A percentile compares a stretch with the other conserved stretches of the same genome.
Evolutionary conservation across 2,113 vertebrate species (phyloP).

Genomic region (Canis aureus): DNA sequence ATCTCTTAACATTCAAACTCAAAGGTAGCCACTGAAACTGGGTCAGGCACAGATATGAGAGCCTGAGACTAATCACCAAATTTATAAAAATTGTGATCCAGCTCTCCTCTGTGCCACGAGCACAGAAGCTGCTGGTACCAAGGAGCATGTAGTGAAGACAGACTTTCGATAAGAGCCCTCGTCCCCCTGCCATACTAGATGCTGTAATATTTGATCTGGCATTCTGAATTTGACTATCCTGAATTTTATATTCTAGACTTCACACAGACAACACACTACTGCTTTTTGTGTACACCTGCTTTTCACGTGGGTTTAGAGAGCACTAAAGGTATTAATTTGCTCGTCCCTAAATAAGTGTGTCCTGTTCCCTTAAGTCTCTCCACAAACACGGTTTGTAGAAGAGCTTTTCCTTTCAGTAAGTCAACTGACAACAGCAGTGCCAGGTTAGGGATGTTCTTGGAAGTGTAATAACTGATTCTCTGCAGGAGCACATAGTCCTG

Average conservation of each 20-base stretch:
- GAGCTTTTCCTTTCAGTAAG: background rate
- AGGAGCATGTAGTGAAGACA: accelerated
- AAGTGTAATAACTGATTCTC: background rate
- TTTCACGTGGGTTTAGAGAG: background rate
- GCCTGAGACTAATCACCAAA: background rate
- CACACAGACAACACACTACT: background rate
- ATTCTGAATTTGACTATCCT: background rate
- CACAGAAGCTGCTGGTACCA: background rate
- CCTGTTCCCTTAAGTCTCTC: background rate
- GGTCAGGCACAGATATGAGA: background rate
- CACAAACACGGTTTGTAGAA: background rate
- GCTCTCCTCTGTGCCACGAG: background rate
- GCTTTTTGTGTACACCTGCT: background rate
- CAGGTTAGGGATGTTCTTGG: background rate
- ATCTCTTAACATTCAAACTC: background rate
- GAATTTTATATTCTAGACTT: background rate
- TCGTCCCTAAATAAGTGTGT: background rate
- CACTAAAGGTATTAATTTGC: background rate
- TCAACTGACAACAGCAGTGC: background rate
- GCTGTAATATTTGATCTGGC: background rate
- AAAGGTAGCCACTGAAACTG: background rate
- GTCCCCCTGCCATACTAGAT: accelerated
- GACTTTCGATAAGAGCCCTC: background rate
- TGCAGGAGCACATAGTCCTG: background rate
- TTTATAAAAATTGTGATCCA: background rate